phyloP scores from a whole-genome alignment of 2,888 invertebrate genomes.

The Cosmia trapezina region DNA sequence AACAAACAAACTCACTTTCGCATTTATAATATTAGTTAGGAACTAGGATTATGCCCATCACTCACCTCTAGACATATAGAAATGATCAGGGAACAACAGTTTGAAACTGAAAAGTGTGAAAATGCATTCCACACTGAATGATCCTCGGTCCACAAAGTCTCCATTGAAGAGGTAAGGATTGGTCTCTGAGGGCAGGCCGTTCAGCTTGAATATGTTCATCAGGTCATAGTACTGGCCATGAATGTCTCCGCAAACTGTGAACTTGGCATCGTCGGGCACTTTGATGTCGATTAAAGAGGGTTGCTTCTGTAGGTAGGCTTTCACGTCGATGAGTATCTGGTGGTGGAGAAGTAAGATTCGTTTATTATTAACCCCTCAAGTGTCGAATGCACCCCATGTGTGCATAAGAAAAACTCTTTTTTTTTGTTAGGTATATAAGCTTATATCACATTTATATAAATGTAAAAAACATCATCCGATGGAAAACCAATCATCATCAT shows the following conservation, averaged over 20 bases:
- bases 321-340: constrained; percentile 97
- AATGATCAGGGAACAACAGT: constrained; percentile 98
- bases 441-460: too few relatives aligned
- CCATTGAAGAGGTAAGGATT: constrained; percentile 99
- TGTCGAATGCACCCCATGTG: too few relatives aligned
- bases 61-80: constrained; percentile 99
- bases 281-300: constrained; percentile 97
- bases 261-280: constrained; percentile 96
- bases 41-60: background rate
- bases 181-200: constrained; percentile 97
- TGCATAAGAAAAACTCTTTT: too few relatives aligned
- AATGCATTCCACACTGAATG: constrained; percentile 99
- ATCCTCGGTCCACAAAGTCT: constrained; percentile 99
- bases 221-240: constrained; percentile 99
- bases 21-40: too few relatives aligned
- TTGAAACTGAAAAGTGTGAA: constrained; percentile 99
- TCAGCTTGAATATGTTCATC: constrained; percentile 98
- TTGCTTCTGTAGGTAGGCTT: constrained; percentile 95
- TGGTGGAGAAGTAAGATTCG: constrained; percentile 65
- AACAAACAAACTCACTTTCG: too few relatives aligned
- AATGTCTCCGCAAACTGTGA: constrained; percentile 99
- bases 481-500: too few relatives aligned
- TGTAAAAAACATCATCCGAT: too few relatives aligned
- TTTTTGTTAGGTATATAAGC: too few relatives aligned
- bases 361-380: background rate